phyloP scores from a whole-genome alignment of 2,888 invertebrate genomes.

The Maniola hyperantus region DNA sequence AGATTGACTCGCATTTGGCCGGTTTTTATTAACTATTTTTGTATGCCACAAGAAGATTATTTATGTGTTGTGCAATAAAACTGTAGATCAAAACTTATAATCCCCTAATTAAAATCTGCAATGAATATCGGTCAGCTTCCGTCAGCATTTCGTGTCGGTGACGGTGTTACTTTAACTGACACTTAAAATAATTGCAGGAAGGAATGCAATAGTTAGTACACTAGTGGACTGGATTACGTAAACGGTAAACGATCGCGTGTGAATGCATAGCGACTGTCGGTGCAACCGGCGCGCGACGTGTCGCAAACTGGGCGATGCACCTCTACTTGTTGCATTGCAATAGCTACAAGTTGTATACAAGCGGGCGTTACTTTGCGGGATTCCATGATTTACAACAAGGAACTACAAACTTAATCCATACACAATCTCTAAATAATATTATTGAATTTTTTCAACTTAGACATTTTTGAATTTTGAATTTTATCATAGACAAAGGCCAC shows the following conservation, averaged over 20 bases:
- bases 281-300: not conserved
- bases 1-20: too few species aligned
- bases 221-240: slow-evolving; percentile 2
- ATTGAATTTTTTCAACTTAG: too few species aligned
- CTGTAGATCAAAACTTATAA: not conserved
- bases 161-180: not conserved
- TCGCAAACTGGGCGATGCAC: slow-evolving; percentile 6
- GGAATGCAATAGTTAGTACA: slow-evolving; percentile 5
- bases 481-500: too few species aligned
- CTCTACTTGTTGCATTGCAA: not conserved
- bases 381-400: too few species aligned
- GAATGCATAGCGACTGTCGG: not conserved
- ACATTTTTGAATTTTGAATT: too few species aligned
- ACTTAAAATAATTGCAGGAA: slow-evolving; percentile 12
- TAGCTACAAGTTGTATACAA: too few species aligned
- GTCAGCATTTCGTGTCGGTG: not conserved
- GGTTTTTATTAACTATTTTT: too few species aligned
- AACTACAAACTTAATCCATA: too few species aligned
- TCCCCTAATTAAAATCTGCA: not conserved
- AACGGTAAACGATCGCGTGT: slow-evolving; percentile 6
- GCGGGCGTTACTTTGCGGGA: too few species aligned
- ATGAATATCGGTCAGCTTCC: not conserved
- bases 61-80: not conserved
- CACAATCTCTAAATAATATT: too few species aligned
- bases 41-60: too few species aligned